Conservation (phyloP, 1,140 invertebrate species). For the Platorchestia sp. region DNA sequence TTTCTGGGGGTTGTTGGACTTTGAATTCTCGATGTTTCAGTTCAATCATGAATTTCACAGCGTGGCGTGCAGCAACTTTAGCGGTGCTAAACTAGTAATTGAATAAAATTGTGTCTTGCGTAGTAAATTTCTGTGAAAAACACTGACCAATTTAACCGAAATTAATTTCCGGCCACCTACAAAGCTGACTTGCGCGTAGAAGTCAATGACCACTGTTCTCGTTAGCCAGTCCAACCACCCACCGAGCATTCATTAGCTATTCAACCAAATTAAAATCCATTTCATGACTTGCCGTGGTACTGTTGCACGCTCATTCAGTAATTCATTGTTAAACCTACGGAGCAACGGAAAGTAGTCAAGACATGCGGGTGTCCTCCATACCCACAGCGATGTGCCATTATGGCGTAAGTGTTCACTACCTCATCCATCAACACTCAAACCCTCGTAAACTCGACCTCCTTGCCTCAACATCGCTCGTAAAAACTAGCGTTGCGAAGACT, state of each 20-base stretch:
- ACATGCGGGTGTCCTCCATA: neutral
- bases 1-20: too few species aligned
- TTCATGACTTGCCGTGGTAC: neutral
- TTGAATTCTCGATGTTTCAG: too few species aligned
- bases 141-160: neutral
- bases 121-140: neutral
- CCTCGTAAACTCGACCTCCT: slow-evolving; percentile 11
- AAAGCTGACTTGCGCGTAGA: neutral
- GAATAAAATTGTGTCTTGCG: too few species aligned
- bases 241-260: neutral
- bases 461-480: slow-evolving; percentile 3
- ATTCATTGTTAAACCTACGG: neutral
- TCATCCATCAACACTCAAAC: slow-evolving; percentile 44
- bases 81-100: too few species aligned
- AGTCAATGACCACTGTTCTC: neutral
- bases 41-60: too few species aligned
- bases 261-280: neutral
- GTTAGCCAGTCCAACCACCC: neutral
- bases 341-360: neutral
- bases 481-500: neutral
- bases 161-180: neutral
- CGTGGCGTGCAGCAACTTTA: too few species aligned
- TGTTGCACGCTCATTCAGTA: neutral
- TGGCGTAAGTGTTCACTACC: neutral
- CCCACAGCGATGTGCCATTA: neutral